Conservation (phyloP, 2,797 vertebrate genomes). For the Dendrocincla tyrannina region DNA sequence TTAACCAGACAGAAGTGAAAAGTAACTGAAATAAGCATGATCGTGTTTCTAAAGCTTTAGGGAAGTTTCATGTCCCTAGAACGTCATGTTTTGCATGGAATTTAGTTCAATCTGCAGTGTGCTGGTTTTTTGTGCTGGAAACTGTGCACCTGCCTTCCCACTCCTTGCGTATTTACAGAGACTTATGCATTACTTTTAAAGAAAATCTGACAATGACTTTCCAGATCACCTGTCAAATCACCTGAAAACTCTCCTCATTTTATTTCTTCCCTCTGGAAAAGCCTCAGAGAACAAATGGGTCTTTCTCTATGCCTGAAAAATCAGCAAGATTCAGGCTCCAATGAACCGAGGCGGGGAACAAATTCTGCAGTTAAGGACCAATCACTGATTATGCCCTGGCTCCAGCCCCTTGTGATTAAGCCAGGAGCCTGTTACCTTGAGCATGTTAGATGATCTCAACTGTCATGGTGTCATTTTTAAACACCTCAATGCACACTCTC, state of each 20-base stretch:
- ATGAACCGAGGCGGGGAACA: not conserved
- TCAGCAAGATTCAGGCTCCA: constrained; percentile 17
- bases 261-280: constrained; percentile 20
- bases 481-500: not conserved
- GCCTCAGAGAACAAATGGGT: constrained; percentile 27
- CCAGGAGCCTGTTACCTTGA: constrained; percentile 32
- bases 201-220: constrained; percentile 7
- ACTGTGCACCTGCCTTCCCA: not conserved
- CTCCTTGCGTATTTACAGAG: not conserved
- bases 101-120: not conserved
- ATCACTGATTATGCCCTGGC: constrained; percentile 25
- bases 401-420: constrained; percentile 32
- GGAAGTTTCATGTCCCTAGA: not conserved
- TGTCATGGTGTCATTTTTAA: constrained; percentile 48
- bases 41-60: not conserved
- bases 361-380: constrained; percentile 32
- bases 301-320: constrained; percentile 9
- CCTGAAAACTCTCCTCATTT: constrained; percentile 14
- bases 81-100: not conserved
- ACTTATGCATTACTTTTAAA: not conserved
- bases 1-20: not conserved
- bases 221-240: constrained; percentile 16
- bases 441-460: constrained; percentile 2
- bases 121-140: not conserved
- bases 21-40: not conserved